Percentiles rank a stretch among this genome's conserved stretches.
Evolutionary conservation across 2,113 vertebrate genomes (phyloP).

Genomic region (Rhinopithecus roxellana): DNA sequence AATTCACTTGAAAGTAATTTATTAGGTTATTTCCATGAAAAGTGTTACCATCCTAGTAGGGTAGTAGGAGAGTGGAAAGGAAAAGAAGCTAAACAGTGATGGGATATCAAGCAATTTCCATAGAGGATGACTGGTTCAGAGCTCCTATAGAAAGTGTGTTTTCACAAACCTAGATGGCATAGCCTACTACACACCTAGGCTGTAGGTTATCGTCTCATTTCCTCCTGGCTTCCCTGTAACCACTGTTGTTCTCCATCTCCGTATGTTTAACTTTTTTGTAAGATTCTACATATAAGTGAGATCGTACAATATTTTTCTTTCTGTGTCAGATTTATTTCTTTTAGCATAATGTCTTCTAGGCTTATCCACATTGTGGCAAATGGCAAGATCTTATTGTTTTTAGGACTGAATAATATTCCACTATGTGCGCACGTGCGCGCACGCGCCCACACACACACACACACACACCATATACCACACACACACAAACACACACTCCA

Average conservation of each 20-base stretch:
- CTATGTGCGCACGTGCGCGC: rapidly evolving
- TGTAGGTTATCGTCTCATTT: background rate
- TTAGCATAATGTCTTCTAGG: background rate
- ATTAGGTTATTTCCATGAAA: background rate
- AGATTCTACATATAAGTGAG: background rate
- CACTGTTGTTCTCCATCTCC: background rate
- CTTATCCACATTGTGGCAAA: background rate
- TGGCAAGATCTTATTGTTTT: background rate
- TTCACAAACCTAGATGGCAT: background rate
- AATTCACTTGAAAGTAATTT: background rate
- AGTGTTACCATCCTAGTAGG: background rate
- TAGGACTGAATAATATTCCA: background rate
- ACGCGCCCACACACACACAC: no score
- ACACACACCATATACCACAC: background rate
- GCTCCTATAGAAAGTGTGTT: background rate
- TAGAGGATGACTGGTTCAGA: background rate
- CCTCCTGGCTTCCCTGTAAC: background rate
- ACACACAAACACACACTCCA: background rate
- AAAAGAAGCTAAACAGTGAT: background rate
- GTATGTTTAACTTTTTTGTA: background rate
- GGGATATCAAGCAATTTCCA: background rate
- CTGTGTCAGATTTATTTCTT: background rate
- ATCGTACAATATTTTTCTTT: background rate
- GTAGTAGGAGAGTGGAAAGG: background rate
- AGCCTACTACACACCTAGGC: background rate